These are phyloP conservation scores for Liolophura sinensis DNA, from an alignment of 1,140 invertebrate species.

Conservation along the genomic window DNA sequence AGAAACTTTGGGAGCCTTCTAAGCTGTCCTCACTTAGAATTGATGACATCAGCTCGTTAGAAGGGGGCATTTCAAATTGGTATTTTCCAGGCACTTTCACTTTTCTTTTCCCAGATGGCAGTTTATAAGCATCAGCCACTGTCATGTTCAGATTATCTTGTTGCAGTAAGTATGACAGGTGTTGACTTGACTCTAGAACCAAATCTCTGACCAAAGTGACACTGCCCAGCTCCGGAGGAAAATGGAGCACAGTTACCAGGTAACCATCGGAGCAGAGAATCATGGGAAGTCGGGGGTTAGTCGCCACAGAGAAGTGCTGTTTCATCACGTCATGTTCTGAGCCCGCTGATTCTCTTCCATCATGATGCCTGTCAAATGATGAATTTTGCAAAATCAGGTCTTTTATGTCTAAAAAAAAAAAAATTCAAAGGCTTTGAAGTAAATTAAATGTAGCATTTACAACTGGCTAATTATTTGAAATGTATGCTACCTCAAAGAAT, in stretches of 20 bases:
- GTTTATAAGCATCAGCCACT: conserved; percentile 37
- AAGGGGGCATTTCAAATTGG: too few relatives aligned
- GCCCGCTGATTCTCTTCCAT: conserved; percentile 4
- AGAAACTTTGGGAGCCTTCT: too few relatives aligned
- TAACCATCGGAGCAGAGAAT: conserved; percentile 57
- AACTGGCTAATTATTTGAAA: too few relatives aligned
- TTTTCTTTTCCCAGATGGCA: conserved; percentile 16
- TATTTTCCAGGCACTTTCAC: too few relatives aligned
- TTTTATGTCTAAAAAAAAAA: conserved; percentile 1
- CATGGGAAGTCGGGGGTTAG: conserved; percentile 52
- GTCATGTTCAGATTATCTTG: conserved; percentile 36
- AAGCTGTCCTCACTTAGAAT: too few relatives aligned
- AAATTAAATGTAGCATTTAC: too few relatives aligned
- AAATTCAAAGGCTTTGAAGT: too few relatives aligned
- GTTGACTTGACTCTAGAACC: conserved; percentile 39
- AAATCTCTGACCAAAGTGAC: conserved; percentile 43
- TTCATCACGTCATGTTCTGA: conserved; percentile 23
- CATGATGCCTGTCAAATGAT: background rate
- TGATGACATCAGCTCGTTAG: too few relatives aligned
- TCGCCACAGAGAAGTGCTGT: conserved; percentile 52
- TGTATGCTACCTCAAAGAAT: too few relatives aligned
- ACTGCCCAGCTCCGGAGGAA: conserved; percentile 36
- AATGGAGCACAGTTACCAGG: conserved; percentile 48
- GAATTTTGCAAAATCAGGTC: background rate
- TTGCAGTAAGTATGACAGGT: conserved; percentile 19